These are phyloP conservation scores for Aleiodes sp. DNA, from an alignment of 1,140 invertebrate species.

Conservation along the genomic window DNA sequence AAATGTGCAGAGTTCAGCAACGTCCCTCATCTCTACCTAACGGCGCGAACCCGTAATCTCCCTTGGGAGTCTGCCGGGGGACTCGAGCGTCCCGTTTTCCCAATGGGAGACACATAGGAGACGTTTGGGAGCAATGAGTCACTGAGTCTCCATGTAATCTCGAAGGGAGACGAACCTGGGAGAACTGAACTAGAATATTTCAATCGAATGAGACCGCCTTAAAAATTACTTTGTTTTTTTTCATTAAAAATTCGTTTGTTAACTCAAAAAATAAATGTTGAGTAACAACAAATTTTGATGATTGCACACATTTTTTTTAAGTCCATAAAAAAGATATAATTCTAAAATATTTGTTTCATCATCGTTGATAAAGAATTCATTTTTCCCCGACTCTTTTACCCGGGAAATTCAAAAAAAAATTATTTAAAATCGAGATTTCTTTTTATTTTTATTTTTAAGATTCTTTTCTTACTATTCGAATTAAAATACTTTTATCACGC, in stretches of 20 bases:
- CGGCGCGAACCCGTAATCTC: slow-evolving; percentile 36
- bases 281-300: too few species aligned
- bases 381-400: too few species aligned
- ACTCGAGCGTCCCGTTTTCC: slow-evolving; percentile 33
- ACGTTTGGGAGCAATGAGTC: slow-evolving; percentile 37
- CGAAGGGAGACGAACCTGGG: slow-evolving; percentile 32
- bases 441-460: neutral
- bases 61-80: slow-evolving; percentile 32
- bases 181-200: slow-evolving; percentile 30
- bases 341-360: too few species aligned
- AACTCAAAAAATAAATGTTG: too few species aligned
- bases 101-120: slow-evolving; percentile 35
- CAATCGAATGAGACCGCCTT: slow-evolving; percentile 20
- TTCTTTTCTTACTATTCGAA: neutral
- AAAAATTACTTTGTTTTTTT: neutral
- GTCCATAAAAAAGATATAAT: too few species aligned
- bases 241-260: neutral
- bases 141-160: slow-evolving; percentile 36
- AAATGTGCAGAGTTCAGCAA: slow-evolving; percentile 31
- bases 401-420: too few species aligned
- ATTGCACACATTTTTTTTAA: too few species aligned
- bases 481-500: neutral
- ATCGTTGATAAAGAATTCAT: too few species aligned
- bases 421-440: too few species aligned
- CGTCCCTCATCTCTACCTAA: slow-evolving; percentile 35